Evolutionary conservation across 2,797 vertebrate genomes (phyloP), one percentile per base, ranked within the genome.

Genomic region (Vireo griseus): DNA sequence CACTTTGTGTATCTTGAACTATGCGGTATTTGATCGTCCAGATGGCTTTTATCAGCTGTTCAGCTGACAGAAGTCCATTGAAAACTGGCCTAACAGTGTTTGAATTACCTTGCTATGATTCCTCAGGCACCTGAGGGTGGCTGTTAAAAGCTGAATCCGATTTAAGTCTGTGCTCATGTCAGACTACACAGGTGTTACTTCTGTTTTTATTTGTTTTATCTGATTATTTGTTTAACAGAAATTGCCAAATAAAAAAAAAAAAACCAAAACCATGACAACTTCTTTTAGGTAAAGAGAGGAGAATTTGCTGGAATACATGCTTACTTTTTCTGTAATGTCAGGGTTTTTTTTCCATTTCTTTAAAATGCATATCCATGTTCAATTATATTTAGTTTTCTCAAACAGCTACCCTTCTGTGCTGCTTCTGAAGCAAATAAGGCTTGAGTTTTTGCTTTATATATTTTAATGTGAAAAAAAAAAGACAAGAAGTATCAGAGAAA

Each of bases 101-200:
- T 90, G 94, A 96, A 95, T 96, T 96, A 95, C 90, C 58, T 86
- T 88, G 88, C 90, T 82, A 40, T 91, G 86, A 93, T 80, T 93
- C 73, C 35, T 81, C 47, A 54, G 86, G 52, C 74, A 92, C 83
- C 68, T 3, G 37, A 71, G 94, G 90, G 76, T 1, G 1, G 58
- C 81, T 82, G 51, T 59, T 89, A 83, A 78, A 94, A 71, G 47
- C 52, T 92, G 88, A 82, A 85, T 95, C 65, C 0, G 0, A 74
- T 94, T 90, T 82, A 75, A 63, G 73, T 86, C 85, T 73, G 20
- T 39, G 59, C 65, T 93, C 26, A 9, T 29, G 65, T 95, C 82
- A 89, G 50, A 66, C 67, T 85, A 82, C 29, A 47, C 50, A 58
- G 51, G 63, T 90, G 79, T 88, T 88, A 86, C 50, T 91, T 94